Evolutionary conservation across 1,140 invertebrate genomes (phyloP), one percentile per base, ranked within the genome.

Genomic region (Leptinotarsa defecta): DNA sequence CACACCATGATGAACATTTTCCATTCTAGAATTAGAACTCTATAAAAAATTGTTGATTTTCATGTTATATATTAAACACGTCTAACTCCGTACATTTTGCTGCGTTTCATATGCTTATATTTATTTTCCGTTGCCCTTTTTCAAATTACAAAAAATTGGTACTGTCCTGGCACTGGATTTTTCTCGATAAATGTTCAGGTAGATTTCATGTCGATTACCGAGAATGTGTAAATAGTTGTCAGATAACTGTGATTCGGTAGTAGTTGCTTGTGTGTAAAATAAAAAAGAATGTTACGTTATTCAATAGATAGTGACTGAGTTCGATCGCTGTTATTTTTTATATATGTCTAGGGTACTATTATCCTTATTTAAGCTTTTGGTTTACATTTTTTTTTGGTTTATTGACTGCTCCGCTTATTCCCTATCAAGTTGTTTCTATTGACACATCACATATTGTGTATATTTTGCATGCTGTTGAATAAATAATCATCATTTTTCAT

Each of bases 401-500:
- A 43, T 43, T 43, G 34, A 43, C 34, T 43, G 34, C 34, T 43
- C 8, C 34, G 34, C 34, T 43, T 43, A 43, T 43, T 43, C 34
- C 34, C 34, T 11, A 43, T 11, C 34, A 43, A 43, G 15, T 57
- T 57, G 4, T 57, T 57, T 57, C 2, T 43, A 43, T 43, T 57
- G 52, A 57, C n/a, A 57, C 52, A 57, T 57, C 52, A 57, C 52
- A 0, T 57, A n/a, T 57, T 57, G 15, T 17, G 52, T 57, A 19
- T 57, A 57, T 57, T 57, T n/a, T 34, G 65, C 65, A 68, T 68
- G 65, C 22, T 15, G 17, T 13, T 68, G 0, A 68, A 68, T 68
- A 68, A 68, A 68, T 43, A 24, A 13, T 5, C 65, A 68, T 68
- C 24, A 13, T 24, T 43, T 17, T 68, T 5, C 13, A 27, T 34